A percentile compares a stretch with the other conserved stretches of the same genome.
These are phyloP conservation scores for Luidia sarsii DNA, from an alignment of 53 echinoderm and acorn worm genomes.

Conservation along the genomic window DNA sequence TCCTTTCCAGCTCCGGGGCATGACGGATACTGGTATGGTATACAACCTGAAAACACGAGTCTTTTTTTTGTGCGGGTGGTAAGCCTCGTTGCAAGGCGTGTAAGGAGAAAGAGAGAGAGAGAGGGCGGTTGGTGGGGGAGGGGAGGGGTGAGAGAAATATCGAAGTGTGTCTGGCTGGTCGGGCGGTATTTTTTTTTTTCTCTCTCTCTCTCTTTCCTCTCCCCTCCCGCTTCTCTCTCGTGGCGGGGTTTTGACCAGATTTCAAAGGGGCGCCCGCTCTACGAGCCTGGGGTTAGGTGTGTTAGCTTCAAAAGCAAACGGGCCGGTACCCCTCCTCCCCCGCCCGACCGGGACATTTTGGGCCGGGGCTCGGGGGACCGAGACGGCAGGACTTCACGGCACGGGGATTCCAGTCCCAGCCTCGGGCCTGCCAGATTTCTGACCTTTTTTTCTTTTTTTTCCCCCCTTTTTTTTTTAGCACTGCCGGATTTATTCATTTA, in stretches of 20 bases:
- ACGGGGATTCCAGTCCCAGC: conserved; percentile 21
- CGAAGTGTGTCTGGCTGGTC: too few relatives aligned
- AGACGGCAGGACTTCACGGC: conserved; percentile 10
- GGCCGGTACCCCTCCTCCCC: too few relatives aligned
- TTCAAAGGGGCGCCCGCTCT: conserved; percentile 36
- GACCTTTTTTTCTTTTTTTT: too few relatives aligned
- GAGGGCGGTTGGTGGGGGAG: too few relatives aligned
- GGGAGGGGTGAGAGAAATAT: too few relatives aligned
- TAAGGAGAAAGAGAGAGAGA: too few relatives aligned
- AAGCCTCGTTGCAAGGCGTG: neutral
- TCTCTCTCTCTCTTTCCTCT: too few relatives aligned
- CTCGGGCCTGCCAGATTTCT: conserved; percentile 20
- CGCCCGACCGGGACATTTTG: too few relatives aligned
- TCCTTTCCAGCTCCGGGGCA: too few relatives aligned
- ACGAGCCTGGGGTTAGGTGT: conserved; percentile 59
- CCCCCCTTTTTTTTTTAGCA: too few relatives aligned
- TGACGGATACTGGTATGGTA: neutral
- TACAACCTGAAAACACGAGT: conserved; percentile 5
- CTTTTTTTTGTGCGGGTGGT: conserved; percentile 27
- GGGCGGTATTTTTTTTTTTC: too few relatives aligned
- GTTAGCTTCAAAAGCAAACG: conserved; percentile 16
- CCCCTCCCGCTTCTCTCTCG: conserved; percentile 18
- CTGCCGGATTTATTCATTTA: neutral
- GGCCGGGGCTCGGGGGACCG: too few relatives aligned
- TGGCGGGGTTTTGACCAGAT: conserved; percentile 31